Percentiles rank a stretch among this genome's conserved stretches.
Evolutionary conservation across 2,888 invertebrate species (phyloP).

Genomic region (Synanthedon myopaeformis): DNA sequence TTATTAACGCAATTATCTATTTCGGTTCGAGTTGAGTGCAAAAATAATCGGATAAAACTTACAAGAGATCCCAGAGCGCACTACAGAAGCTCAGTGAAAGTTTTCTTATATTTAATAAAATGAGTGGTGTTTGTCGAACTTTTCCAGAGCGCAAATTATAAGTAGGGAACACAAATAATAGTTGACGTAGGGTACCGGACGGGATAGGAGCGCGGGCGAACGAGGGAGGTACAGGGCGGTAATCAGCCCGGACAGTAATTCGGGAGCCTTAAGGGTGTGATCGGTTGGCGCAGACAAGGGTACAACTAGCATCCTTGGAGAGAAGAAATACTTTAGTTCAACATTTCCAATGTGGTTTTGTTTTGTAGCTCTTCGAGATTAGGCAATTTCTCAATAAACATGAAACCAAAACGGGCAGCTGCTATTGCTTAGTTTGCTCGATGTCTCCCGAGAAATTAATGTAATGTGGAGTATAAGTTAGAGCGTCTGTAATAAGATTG

Average conservation of each 20-base stretch:
- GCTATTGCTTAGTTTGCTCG: conserved; percentile 56
- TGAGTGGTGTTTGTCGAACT: conserved; percentile 58
- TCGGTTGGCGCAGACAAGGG: conserved; percentile 67
- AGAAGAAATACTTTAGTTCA: conserved; percentile 68
- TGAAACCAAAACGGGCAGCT: conserved; percentile 53
- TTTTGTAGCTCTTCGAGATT: conserved; percentile 68
- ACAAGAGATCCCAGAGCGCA: conserved; percentile 44
- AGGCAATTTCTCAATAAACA: conserved; percentile 67
- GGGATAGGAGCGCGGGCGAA: conserved; percentile 21
- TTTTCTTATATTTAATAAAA: conserved; percentile 63
- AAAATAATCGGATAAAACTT: conserved; percentile 37
- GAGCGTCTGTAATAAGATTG: conserved; percentile 46
- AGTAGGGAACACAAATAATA: conserved; percentile 66
- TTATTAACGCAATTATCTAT: conserved; percentile 20
- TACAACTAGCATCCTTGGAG: conserved; percentile 60
- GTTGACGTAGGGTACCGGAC: conserved; percentile 53
- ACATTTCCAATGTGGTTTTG: conserved; percentile 67
- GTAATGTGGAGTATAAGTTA: conserved; percentile 59
- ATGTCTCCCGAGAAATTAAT: conserved; percentile 66
- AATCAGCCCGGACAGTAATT: conserved; percentile 68
- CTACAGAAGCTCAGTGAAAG: conserved; percentile 42
- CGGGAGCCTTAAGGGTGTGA: conserved; percentile 67
- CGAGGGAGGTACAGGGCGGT: conserved; percentile 34
- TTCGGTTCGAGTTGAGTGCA: conserved; percentile 17
- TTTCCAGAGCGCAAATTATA: conserved; percentile 62